Evolutionary conservation across 1,140 invertebrate species (phyloP).

Genomic region (Chironomus tepperi): DNA sequence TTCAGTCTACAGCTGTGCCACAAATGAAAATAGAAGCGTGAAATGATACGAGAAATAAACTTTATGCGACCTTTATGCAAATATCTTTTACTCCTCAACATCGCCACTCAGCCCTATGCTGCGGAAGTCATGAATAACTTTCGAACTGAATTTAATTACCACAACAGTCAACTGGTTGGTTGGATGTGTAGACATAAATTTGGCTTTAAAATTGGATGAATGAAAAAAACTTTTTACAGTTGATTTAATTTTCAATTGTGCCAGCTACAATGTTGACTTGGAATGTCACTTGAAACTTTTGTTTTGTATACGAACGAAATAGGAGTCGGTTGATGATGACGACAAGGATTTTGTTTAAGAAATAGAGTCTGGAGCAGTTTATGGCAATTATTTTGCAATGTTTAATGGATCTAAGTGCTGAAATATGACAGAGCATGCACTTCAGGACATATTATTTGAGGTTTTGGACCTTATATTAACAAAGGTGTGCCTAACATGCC

Average conservation of each 20-base stretch:
- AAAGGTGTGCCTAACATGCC: no score
- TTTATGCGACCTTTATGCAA: conserved; percentile 20
- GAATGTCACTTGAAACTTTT: no score
- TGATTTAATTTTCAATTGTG: not conserved
- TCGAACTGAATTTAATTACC: conserved; percentile 18
- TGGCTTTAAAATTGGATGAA: not conserved
- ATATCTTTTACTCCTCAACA: not conserved
- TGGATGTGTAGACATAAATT: not conserved
- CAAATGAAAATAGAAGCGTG: not conserved
- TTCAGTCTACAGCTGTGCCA: not conserved
- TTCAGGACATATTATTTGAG: no score
- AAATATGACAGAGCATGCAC: no score
- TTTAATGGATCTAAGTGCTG: no score
- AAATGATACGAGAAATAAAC: not conserved
- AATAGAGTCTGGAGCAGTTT: no score
- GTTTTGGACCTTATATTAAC: no score
- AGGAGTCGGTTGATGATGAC: no score
- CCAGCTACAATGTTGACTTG: no score
- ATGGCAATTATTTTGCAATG: no score
- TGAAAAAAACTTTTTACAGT: not conserved
- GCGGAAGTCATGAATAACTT: conserved; percentile 16
- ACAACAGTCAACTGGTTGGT: not conserved
- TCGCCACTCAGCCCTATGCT: not conserved
- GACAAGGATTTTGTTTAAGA: no score
- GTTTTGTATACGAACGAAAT: no score